Evolutionary conservation across 2,113 vertebrate species (phyloP), one percentile per base, ranked within the genome.

Genomic region (Oostethus manadensis): DNA sequence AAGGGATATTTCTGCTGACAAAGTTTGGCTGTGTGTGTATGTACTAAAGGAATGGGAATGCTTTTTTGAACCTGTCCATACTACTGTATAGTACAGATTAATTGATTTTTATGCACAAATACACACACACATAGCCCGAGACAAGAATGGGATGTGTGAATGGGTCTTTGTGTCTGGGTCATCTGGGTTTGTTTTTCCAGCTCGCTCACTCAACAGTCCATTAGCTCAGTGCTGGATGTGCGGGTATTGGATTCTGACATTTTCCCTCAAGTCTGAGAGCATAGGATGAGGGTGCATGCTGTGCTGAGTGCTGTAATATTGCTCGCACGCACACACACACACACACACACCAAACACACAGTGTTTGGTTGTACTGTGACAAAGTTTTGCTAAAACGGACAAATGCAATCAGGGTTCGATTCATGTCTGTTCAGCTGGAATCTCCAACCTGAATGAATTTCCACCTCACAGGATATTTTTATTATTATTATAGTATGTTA

Each of bases 191-290:
- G 75, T 83, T 87, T 85, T 85, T 83, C 35, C 74, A 75, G 79
- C 79, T 72, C 74, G 67, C 81, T 82, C 81, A 71, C 83, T 84
- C 81, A 81, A 76, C 79, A 87, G 83, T 85, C 82, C 86, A 87
- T 87, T 87, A 87, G 82, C 77, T 87, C 80, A 66, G 79, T 80
- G 73, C 80, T 86, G 77, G 75, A 80, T 67, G 63, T 58, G 66
- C 73, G 72, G 72, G 69, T 80, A 79, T 83, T 85, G 78, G 80
- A 76, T 87, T 86, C 77, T 84, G 80, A 84, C 81, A 81, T 81
- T 77, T 83, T 83, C 75, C 68, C 74, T 79, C 69, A 73, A 83
- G 80, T 80, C 82, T 81, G 70, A 81, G 73, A 82, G 79, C 67
- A 70, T 67, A 73, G 75, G 73, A 82, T 77, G 79, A 80, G 79